phyloP scores from a whole-genome alignment of 2,888 invertebrate genomes.

The Cloeon dipterum region DNA sequence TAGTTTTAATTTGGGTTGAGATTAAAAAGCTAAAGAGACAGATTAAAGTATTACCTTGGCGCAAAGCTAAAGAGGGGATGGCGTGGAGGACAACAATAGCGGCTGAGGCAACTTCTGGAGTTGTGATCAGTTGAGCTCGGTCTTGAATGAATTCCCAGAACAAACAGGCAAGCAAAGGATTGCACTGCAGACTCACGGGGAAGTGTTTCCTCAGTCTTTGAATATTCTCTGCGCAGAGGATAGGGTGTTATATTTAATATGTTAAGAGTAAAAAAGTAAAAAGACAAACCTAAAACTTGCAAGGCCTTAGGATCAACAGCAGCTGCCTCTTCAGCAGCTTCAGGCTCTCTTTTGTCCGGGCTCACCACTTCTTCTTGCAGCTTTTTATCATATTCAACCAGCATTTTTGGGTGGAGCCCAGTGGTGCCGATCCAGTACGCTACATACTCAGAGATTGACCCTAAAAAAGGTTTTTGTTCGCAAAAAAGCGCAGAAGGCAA shows the following conservation, averaged over 20 bases:
- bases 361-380: slow-evolving; percentile 5
- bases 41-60: slow-evolving; percentile 25
- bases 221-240: slow-evolving; percentile 2
- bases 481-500: no score
- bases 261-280: not conserved
- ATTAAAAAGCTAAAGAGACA: no score
- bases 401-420: slow-evolving; percentile 36
- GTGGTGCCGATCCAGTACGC: slow-evolving; percentile 64
- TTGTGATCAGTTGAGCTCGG: not conserved
- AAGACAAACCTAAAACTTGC: not conserved
- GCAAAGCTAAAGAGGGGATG: slow-evolving; percentile 38
- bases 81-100: slow-evolving; percentile 41
- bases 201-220: slow-evolving; percentile 28
- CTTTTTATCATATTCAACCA: slow-evolving; percentile 13
- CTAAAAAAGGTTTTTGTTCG: slow-evolving; percentile 23
- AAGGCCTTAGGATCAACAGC: slow-evolving; percentile 5
- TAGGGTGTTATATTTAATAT: slow-evolving; percentile 3
- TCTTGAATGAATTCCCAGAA: slow-evolving; percentile 62
- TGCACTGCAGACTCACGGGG: slow-evolving; percentile 61
- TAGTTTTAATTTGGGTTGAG: no score
- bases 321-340: slow-evolving; percentile 5
- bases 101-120: slow-evolving; percentile 41
- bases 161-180: slow-evolving; percentile 62
- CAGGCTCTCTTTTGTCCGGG: not conserved
- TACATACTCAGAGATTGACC: slow-evolving; percentile 72